Conservation (phyloP, 1,140 invertebrate genomes). For the Wiebesia pumilae region DNA sequence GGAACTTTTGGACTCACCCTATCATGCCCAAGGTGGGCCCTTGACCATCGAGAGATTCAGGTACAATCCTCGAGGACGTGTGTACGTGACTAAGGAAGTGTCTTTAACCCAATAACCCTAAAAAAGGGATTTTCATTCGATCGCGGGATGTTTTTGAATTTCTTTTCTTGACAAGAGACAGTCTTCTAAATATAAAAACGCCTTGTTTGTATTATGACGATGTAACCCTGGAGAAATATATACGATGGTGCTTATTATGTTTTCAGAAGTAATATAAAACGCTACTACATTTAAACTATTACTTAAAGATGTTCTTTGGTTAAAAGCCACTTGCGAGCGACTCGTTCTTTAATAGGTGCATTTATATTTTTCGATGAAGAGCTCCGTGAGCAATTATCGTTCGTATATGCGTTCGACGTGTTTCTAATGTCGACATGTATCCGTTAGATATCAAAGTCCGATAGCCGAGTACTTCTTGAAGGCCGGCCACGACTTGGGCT, state of each 20-base stretch:
- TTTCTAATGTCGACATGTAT: neutral
- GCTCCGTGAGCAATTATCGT: too few species aligned
- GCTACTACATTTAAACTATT: too few species aligned
- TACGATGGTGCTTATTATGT: neutral
- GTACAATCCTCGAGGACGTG: constrained; percentile 9
- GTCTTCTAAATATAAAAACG: neutral
- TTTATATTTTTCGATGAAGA: too few species aligned
- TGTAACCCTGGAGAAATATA: neutral
- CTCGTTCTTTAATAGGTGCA: too few species aligned
- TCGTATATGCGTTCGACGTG: too few species aligned
- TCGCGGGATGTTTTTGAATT: too few species aligned
- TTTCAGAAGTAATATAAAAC: constrained; percentile 32
- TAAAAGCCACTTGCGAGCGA: too few species aligned
- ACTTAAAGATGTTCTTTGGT: too few species aligned
- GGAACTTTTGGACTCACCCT: constrained; percentile 76
- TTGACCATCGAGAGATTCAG: constrained; percentile 77
- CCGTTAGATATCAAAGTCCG: constrained; percentile 76
- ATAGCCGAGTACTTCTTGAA: constrained; percentile 80
- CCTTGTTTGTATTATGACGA: neutral
- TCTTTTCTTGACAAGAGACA: too few species aligned
- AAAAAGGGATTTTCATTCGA: too few species aligned
- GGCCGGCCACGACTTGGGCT: constrained; percentile 83
- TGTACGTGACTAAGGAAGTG: neutral
- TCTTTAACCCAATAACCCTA: neutral
- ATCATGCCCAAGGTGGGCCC: constrained; percentile 82